Base-by-base conservation (phyloP, 2,888 invertebrate genomes). In the Acronicta leporina region DNA sequence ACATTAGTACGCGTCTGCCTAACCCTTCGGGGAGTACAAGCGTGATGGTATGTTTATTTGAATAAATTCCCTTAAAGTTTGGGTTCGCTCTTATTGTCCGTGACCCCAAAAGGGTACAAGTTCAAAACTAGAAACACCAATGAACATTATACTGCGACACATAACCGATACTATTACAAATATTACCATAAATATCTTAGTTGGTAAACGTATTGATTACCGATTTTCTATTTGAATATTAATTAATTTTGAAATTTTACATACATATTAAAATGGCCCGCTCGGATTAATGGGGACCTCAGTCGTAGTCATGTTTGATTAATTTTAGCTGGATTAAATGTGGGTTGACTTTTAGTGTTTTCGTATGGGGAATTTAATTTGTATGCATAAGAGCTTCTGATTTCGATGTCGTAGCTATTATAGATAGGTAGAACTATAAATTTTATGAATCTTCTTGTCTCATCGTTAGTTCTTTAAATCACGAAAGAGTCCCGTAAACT, bases 141-240 rank as follows among this genome's bases (percentile, higher is more conserved):
- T 13, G 9, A 44, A 44, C n/a, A 43, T 38, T 44, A 43, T 16
- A 55, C n/a, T 38, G n/a, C 25, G 30, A 14, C 44, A 40, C 30
- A 33, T 38, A 51, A 41, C 15, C 33, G 68, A 58, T 58, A 49
- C 44, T 40, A 47, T 68, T 59, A 68, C 55, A 6, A n/a, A n/a
- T 45, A 64, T 70, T 55, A 58, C 30, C 67, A 77, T 75, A 74
- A 54, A 57, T 43, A 50, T 56, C 46, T 54, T 58, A 56, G 27
- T 50, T 49, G 13, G 60, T 46, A 52, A 67, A 50, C 48, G 68
- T 71, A 76, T 79, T 63, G 79, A 73, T 70, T 73, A 75, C 66
- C 66, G 66, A 77, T 73, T 65, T 68, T 75, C 38, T 68, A 68
- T 77, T 78, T 77, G 77, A 78, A 79, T 79, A 75, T 79, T 78